These are phyloP conservation scores for Ruditapes philippinarum DNA, from an alignment of 1,140 invertebrate species.

Conservation along the genomic window DNA sequence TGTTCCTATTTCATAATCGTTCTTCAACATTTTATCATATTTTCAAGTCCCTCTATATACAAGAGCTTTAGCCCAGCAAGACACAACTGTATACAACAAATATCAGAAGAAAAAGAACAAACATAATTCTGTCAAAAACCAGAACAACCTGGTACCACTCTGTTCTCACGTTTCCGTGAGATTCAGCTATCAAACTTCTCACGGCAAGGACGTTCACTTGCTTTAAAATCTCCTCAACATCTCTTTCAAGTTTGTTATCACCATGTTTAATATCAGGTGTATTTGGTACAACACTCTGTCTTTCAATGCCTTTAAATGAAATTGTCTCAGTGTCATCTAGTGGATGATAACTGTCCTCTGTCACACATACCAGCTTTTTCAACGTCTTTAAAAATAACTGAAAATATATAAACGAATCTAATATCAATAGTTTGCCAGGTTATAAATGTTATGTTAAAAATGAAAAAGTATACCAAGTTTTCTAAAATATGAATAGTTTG, in stretches of 20 bases:
- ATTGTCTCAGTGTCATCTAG: conserved; percentile 56
- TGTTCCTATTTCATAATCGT: too few species aligned
- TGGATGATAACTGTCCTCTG: conserved; percentile 45
- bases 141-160: conserved; percentile 74
- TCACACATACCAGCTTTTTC: conserved; percentile 51
- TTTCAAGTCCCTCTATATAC: background rate
- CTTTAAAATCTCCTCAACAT: conserved; percentile 53
- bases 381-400: conserved; percentile 61
- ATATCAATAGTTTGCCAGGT: too few species aligned
- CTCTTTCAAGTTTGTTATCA: conserved; percentile 47
- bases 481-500: too few species aligned
- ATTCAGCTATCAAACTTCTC: background rate
- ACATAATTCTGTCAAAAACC: conserved; percentile 66
- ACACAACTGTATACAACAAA: conserved; percentile 39
- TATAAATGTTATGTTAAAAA: too few species aligned
- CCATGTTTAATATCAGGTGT: background rate
- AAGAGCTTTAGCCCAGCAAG: conserved; percentile 14
- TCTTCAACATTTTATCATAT: too few species aligned
- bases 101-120: conserved; percentile 30
- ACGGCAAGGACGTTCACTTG: conserved; percentile 33
- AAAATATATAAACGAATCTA: background rate
- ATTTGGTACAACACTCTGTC: background rate
- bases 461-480: too few species aligned
- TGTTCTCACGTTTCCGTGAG: background rate
- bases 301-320: conserved; percentile 30